phyloP scores from a whole-genome alignment of 2,113 vertebrate genomes.

The Etheostoma spectabile region DNA sequence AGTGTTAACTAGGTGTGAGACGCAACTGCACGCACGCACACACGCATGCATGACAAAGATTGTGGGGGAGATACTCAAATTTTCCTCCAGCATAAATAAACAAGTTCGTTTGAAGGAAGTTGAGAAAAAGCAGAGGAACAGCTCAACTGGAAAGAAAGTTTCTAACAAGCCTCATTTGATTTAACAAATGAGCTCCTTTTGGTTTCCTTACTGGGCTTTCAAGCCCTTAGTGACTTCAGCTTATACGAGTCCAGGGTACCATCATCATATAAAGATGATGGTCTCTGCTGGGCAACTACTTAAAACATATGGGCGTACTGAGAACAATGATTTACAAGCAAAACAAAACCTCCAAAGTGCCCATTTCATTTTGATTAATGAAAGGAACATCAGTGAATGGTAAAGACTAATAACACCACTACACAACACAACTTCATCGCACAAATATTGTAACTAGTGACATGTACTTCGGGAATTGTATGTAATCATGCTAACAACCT shows the following conservation, averaged over 20 bases:
- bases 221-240: not conserved
- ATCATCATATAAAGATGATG: not conserved
- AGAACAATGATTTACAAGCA: constrained; percentile 28
- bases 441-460: not conserved
- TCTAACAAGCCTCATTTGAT: constrained; percentile 29
- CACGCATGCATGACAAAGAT: not conserved
- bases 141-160: constrained; percentile 27
- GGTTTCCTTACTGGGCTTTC: not conserved
- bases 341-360: not conserved
- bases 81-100: constrained; percentile 21
- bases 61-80: not conserved
- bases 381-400: not conserved
- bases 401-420: constrained; percentile 6
- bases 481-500: constrained; percentile 23
- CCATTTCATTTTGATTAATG: constrained; percentile 6
- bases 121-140: constrained; percentile 5
- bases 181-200: constrained; percentile 24
- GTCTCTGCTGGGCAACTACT: constrained; percentile 2
- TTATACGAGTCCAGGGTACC: not conserved
- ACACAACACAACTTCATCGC: constrained; percentile 12
- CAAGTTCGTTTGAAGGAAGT: constrained; percentile 17
- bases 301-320: not conserved
- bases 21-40: not conserved
- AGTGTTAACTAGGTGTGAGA: constrained; percentile 68
- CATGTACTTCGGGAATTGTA: not conserved